These are phyloP conservation scores for Albula goreensis DNA, from an alignment of 2,113 vertebrate genomes.

Conservation along the genomic window DNA sequence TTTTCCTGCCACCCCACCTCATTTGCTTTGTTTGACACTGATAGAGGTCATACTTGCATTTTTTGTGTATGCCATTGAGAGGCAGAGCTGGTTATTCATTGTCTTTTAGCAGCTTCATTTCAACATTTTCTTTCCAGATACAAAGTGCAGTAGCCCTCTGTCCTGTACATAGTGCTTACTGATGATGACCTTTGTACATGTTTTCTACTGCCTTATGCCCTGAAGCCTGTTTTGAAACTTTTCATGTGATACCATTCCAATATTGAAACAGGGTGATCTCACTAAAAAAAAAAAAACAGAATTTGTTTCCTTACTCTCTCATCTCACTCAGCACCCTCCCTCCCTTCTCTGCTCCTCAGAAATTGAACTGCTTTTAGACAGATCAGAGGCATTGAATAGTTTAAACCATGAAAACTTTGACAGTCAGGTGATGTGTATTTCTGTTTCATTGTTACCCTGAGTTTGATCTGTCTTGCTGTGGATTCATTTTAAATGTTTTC, in stretches of 20 bases:
- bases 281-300: neutral
- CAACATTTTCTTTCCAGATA: neutral
- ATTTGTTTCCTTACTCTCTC: neutral
- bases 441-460: no score
- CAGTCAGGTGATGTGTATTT: no score
- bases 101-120: neutral
- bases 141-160: neutral
- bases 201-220: neutral
- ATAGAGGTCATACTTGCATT: neutral
- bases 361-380: no score
- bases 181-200: neutral
- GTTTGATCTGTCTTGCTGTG: no score
- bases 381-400: no score
- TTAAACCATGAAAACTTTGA: no score
- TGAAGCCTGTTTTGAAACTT: neutral
- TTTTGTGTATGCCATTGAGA: neutral
- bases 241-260: neutral
- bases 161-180: neutral
- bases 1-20: neutral
- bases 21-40: neutral
- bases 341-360: neutral
- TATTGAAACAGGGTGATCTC: neutral
- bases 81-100: neutral
- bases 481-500: no score
- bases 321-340: neutral